Evolutionary conservation across 2,113 vertebrate genomes (phyloP), one percentile per base, ranked within the genome.

Genomic region (Myocastor coypus): DNA sequence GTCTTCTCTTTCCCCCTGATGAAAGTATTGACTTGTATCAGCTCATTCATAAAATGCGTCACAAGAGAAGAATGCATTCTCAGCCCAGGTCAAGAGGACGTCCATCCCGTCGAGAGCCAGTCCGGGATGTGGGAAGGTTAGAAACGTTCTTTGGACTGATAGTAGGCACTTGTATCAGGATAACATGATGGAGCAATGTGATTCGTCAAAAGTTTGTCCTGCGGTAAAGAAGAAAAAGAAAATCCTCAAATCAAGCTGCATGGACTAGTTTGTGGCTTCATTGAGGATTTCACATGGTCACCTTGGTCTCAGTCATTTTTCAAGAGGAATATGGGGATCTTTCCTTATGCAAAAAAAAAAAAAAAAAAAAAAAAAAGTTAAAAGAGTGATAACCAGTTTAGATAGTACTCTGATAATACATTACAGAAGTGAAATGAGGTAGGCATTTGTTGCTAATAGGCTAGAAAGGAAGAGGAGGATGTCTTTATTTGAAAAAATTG

Each of bases 91-190:
- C 99, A 94, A 99, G 99, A 99, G 99, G 99, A 98, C 99, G 99
- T 81, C 99, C 99, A 84, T 98, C 99, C 80, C 99, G 99, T 97
- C 98, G 99, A 98, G 99, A 99, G 98, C 99, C 99, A 63, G 99
- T 98, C 98, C 99, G 99, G 97, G 99, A 99, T 97, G 99, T 99
- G 99, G 99, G 99, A 99, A 99, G 99, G 99, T 99, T 99, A 99
- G 99, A 99, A 99, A 99, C 98, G 98, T 99, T 99, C 99, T 99
- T 99, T 99, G 99, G 99, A 99, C 99, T 99, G 99, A 98, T 99
- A 99, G 97, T 99, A 99, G 98, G 99, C 99, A 98, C 99, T 98
- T 99, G 98, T 99, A 94, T 99, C 98, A 98, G 99, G 98, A 99
- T 99, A 99, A 99, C 99, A 95, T 99, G 99, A 99, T 98, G 99